Percentiles rank a stretch among this genome's conserved stretches.
phyloP scores from a whole-genome alignment of 1,140 invertebrate species.

The Danaus melanippus region DNA sequence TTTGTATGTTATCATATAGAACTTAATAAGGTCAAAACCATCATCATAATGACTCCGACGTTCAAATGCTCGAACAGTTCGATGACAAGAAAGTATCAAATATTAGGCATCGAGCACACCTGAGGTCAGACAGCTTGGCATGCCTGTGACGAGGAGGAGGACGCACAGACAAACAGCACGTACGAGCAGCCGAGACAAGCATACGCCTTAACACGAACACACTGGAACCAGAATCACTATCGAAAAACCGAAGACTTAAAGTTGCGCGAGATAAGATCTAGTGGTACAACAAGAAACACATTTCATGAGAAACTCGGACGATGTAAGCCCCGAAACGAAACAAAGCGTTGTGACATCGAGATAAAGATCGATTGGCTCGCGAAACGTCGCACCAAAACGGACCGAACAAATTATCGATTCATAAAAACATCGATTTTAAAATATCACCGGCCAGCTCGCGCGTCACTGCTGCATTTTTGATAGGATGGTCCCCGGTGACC shows the following conservation, averaged over 20 bases:
- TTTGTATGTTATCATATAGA: too few species aligned
- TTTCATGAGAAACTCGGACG: constrained; percentile 63
- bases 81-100: constrained; percentile 68
- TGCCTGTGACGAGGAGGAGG: constrained; percentile 42
- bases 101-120: constrained; percentile 65
- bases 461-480: constrained; percentile 51
- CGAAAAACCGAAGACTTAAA: constrained; percentile 29
- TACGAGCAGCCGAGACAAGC: constrained; percentile 10
- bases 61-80: constrained; percentile 30
- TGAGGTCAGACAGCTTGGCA: constrained; percentile 52
- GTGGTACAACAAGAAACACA: constrained; percentile 67
- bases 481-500: constrained; percentile 44
- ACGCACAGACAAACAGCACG: constrained; percentile 3
- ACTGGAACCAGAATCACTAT: constrained; percentile 10
- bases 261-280: constrained; percentile 56
- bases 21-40: too few species aligned
- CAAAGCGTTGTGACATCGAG: constrained; percentile 67
- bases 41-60: constrained; percentile 22
- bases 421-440: constrained; percentile 72
- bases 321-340: constrained; percentile 62
- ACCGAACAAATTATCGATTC: constrained; percentile 70
- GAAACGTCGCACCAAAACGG: constrained; percentile 65
- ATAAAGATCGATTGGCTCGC: constrained; percentile 66
- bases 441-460: constrained; percentile 59
- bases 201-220: constrained; percentile 18